Percentiles rank a stretch among this genome's conserved stretches.
Evolutionary conservation across 2,113 vertebrate species (phyloP).

Genomic region (Oncorhynchus keta): DNA sequence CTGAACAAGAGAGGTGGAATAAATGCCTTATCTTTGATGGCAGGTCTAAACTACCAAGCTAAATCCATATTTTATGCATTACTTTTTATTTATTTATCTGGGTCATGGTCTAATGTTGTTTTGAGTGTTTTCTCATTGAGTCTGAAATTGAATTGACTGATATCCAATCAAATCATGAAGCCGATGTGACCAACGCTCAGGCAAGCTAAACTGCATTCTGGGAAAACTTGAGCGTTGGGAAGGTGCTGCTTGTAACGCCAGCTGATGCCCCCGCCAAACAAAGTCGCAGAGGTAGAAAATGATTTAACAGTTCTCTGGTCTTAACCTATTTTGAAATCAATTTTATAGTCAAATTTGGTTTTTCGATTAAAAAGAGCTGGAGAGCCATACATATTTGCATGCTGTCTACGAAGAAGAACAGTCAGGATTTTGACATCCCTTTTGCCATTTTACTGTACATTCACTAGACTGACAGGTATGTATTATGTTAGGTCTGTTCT

Average conservation of each 20-base stretch:
- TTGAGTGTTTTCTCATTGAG: constrained; percentile 3
- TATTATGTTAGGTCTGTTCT: too few relatives aligned
- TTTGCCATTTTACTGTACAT: too few relatives aligned
- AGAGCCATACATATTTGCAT: not conserved
- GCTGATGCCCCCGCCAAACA: constrained; percentile 23
- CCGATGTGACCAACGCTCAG: constrained; percentile 40
- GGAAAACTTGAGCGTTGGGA: constrained; percentile 51
- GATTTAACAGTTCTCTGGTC: constrained; percentile 49
- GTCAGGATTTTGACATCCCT: too few relatives aligned
- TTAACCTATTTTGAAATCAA: constrained; percentile 38
- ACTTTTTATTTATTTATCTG: constrained; percentile 48
- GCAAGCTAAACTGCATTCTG: constrained; percentile 41
- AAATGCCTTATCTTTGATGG: not conserved
- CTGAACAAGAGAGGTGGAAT: not conserved
- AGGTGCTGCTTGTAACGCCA: constrained; percentile 41
- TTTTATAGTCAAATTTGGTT: not conserved
- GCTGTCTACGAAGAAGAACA: too few relatives aligned
- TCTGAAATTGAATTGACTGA: constrained; percentile 60
- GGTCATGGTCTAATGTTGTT: too few relatives aligned
- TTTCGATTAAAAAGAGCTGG: not conserved
- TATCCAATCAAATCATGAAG: constrained; percentile 65
- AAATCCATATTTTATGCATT: constrained; percentile 43
- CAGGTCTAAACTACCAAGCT: constrained; percentile 28
- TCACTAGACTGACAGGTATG: too few relatives aligned
- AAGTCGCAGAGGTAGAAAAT: constrained; percentile 60